A percentile compares a stretch with the other conserved stretches of the same genome.
phyloP scores from a whole-genome alignment of 2,888 invertebrate species.

The Bellardia bayeri region DNA sequence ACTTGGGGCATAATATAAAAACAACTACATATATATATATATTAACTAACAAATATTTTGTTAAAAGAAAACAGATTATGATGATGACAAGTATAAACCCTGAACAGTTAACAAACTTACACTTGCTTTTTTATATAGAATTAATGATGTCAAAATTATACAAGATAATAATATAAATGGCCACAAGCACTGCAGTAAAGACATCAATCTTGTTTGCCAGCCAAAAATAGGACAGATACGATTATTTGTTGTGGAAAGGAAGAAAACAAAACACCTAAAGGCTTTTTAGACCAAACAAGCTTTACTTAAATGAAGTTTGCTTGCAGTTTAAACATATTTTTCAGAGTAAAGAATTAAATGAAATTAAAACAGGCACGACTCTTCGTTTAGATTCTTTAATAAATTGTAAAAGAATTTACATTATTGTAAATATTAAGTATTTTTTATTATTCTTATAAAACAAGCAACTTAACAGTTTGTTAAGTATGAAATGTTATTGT shows the following conservation, averaged over 20 bases:
- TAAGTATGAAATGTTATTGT: not conserved
- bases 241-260: not conserved
- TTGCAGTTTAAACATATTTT: no score
- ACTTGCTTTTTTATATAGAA: constrained; percentile 53
- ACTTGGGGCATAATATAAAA: no score
- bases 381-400: not conserved
- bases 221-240: not conserved
- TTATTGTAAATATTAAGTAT: no score
- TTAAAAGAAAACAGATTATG: constrained; percentile 8
- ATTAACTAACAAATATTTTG: no score
- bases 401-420: not conserved
- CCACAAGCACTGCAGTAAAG: constrained; percentile 48
- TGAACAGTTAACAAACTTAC: constrained; percentile 43
- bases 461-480: not conserved
- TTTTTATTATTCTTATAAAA: no score
- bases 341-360: no score
- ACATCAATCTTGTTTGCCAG: constrained; percentile 51
- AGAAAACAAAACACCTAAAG: constrained; percentile 42
- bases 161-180: constrained; percentile 52
- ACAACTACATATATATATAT: no score
- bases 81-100: constrained; percentile 52
- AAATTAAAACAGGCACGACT: not conserved
- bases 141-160: constrained; percentile 53
- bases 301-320: not conserved
- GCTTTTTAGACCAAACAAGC: constrained; percentile 23